Base-by-base conservation (phyloP, 1,140 invertebrate genomes). In the Paraescarpia echinospica region DNA sequence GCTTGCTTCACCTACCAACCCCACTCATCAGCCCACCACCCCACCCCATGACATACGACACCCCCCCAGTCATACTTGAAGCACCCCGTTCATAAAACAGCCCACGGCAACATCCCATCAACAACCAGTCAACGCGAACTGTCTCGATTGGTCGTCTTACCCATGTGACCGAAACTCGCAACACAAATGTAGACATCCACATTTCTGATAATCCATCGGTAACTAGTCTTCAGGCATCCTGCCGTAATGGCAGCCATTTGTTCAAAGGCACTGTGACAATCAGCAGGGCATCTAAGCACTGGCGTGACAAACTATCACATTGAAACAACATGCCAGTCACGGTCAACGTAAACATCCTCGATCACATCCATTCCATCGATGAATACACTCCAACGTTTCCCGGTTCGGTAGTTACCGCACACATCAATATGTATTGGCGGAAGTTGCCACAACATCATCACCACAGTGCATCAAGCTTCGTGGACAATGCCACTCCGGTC, bases 91-190 rank as follows among this genome's bases (percentile, higher is more conserved):
- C 22, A 77, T 0, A 41, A 6, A 41, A 41, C 41, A 41, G 59
- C 59, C 14, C 59, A 0, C 59, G 22, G 22, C 14, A 31, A 77
- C 59, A 77, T 4, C 59, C 59, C 22, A 77, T 77, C 59, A 31
- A 77, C 27, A 31, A 77, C 22, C 59, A 27, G 59, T 77, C 22
- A 18, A 77, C 2, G 59, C 59, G 59, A 77, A 77, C 22, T 27
- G 12, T 77, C 59, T 77, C 59, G 22, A 27, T 0, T 77, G 9
- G 59, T 77, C 59, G 27, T 31, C 59, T 77, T 77, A 77, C 59
- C 59, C 59, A 77, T 77, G 59, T 77, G 59, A 77, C 59, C 59
- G 59, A 77, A 77, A 77, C 59, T 77, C 59, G 59, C 59, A 77
- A 77, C 27, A 31, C 59, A 77, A 77, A 77, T 77, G 59, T 31